Conservation (phyloP, 2,113 vertebrate genomes). For the Lampris megalopsis region DNA sequence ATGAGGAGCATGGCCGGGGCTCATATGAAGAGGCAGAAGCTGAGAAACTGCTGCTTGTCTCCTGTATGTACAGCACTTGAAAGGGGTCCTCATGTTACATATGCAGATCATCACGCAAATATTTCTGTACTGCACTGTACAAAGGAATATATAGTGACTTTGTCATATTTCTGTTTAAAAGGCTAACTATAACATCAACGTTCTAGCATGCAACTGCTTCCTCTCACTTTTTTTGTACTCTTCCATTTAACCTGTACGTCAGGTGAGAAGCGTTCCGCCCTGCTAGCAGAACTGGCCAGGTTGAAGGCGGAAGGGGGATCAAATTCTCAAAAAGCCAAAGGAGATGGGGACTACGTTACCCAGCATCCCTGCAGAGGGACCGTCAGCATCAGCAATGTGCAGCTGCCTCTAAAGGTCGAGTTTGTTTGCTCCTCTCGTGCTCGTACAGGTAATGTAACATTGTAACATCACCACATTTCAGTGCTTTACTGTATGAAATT, state of each 20-base stretch:
- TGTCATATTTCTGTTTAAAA: too few relatives aligned
- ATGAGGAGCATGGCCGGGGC: slow-evolving; percentile 82
- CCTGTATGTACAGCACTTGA: slow-evolving; percentile 67
- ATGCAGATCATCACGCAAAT: not conserved
- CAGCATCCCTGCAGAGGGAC: slow-evolving; percentile 81
- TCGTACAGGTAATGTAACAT: slow-evolving; percentile 65
- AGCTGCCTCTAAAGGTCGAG: slow-evolving; percentile 85
- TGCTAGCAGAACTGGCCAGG: slow-evolving; percentile 75
- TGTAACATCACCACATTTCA: too few relatives aligned
- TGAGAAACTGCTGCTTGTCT: slow-evolving; percentile 84
- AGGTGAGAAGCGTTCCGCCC: slow-evolving; percentile 82
- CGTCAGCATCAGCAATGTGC: slow-evolving; percentile 77
- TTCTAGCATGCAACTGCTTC: not conserved
- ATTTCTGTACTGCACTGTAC: too few relatives aligned
- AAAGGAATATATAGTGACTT: too few relatives aligned
- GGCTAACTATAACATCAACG: too few relatives aligned
- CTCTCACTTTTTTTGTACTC: not conserved
- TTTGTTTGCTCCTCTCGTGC: slow-evolving; percentile 80
- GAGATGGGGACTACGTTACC: slow-evolving; percentile 11
- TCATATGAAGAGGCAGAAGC: slow-evolving; percentile 86
- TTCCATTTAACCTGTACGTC: not conserved
- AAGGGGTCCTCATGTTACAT: not conserved
- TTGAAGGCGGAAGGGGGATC: slow-evolving; percentile 68
- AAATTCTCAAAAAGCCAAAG: not conserved
- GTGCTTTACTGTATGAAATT: too few relatives aligned